Evolutionary conservation across 2,797 vertebrate species (phyloP).

Genomic region (Miichthys miiuy): DNA sequence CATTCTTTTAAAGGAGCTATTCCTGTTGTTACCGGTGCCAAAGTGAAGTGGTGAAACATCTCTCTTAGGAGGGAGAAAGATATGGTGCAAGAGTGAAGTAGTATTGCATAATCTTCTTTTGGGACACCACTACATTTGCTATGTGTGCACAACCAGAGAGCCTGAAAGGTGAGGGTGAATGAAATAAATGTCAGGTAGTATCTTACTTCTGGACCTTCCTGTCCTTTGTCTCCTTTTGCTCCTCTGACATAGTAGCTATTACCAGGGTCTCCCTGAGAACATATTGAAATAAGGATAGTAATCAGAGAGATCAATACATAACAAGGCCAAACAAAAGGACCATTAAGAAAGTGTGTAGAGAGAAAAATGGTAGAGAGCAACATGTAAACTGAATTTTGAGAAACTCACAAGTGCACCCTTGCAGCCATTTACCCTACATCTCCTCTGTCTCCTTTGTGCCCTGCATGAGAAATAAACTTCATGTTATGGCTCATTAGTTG

Average conservation of each 20-base stretch:
- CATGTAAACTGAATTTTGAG: too few relatives aligned
- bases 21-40: too few relatives aligned
- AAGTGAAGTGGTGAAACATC: not conserved
- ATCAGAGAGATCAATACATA: not conserved
- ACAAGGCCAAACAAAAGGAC: not conserved
- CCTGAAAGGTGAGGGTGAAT: not conserved
- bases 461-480: slow-evolving; percentile 45
- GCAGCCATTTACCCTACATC: slow-evolving; percentile 70
- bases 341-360: not conserved
- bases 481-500: slow-evolving; percentile 7
- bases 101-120: not conserved
- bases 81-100: not conserved
- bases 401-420: slow-evolving; percentile 68
- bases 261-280: slow-evolving; percentile 66
- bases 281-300: not conserved
- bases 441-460: slow-evolving; percentile 62
- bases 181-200: not conserved
- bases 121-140: not conserved
- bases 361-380: too few relatives aligned
- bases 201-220: slow-evolving; percentile 65
- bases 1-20: not conserved
- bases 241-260: slow-evolving; percentile 45
- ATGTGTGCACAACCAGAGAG: not conserved
- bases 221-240: slow-evolving; percentile 70
- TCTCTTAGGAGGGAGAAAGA: not conserved